Conservation (phyloP, 2,888 invertebrate species). For the Diarsia mendica region DNA sequence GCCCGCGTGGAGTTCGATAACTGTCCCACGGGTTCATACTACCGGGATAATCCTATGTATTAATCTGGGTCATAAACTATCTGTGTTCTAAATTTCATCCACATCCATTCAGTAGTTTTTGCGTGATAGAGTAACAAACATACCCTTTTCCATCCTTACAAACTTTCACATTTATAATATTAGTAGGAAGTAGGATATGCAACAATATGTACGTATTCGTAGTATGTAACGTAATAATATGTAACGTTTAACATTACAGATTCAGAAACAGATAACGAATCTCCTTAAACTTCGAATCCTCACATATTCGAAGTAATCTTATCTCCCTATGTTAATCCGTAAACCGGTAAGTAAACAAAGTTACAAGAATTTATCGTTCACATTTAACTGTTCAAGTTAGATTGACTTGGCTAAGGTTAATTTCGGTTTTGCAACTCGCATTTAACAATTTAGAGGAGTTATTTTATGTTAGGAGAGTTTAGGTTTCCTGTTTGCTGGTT, state of each 20-base stretch:
- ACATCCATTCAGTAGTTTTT: too few species aligned
- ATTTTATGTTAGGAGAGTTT: constrained; percentile 30
- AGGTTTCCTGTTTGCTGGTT: not conserved
- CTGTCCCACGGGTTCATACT: too few species aligned
- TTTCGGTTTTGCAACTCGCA: constrained; percentile 63
- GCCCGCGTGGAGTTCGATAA: too few species aligned
- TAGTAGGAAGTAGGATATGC: too few species aligned
- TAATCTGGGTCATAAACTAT: too few species aligned
- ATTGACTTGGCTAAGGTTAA: constrained; percentile 76
- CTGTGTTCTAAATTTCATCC: too few species aligned
- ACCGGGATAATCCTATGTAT: too few species aligned
- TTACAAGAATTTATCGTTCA: constrained; percentile 75
- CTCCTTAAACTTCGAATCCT: not conserved
- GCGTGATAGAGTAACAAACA: too few species aligned
- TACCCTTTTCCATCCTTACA: too few species aligned
- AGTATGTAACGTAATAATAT: not conserved
- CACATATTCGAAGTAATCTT: constrained; percentile 40
- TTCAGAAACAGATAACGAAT: constrained; percentile 4
- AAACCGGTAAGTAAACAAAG: constrained; percentile 74
- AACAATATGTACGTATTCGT: too few species aligned
- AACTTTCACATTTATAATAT: too few species aligned
- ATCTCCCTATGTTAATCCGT: constrained; percentile 59
- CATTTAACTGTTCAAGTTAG: constrained; percentile 78
- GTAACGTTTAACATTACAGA: not conserved
- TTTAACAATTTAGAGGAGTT: constrained; percentile 52